These are phyloP conservation scores for Ischnus inquisitorius DNA, from an alignment of 2,888 invertebrate species.

Conservation along the genomic window DNA sequence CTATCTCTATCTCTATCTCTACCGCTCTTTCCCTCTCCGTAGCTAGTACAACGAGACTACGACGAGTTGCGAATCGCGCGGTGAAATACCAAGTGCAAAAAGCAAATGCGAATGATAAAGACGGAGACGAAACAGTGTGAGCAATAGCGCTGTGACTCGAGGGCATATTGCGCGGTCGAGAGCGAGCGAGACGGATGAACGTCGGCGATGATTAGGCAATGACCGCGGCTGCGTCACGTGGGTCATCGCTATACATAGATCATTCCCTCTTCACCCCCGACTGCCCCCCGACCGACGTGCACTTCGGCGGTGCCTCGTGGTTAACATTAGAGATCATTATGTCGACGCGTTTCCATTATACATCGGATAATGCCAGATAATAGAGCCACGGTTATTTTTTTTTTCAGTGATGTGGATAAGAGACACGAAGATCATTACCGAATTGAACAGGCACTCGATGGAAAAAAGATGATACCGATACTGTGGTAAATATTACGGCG, in stretches of 20 bases:
- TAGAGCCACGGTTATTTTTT: background rate
- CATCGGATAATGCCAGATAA: background rate
- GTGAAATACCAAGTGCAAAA: slow-evolving; percentile 45
- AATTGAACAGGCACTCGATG: too few species aligned
- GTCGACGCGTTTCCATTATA: slow-evolving; percentile 7
- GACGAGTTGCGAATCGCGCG: background rate
- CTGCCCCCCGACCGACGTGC: slow-evolving; percentile 15
- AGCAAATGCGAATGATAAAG: slow-evolving; percentile 40
- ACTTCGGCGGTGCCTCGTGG: slow-evolving; percentile 33
- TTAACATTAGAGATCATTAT: slow-evolving; percentile 8
- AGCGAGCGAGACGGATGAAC: slow-evolving; percentile 39
- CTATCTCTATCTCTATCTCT: slow-evolving; percentile 18
- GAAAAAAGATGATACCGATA: too few species aligned
- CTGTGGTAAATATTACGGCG: too few species aligned
- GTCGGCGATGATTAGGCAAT: slow-evolving; percentile 70
- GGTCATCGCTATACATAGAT: slow-evolving; percentile 76
- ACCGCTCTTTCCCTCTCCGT: slow-evolving; percentile 13
- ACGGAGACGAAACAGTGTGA: slow-evolving; percentile 36
- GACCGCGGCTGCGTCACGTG: slow-evolving; percentile 62
- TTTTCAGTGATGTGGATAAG: too few species aligned
- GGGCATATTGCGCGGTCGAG: slow-evolving; percentile 39
- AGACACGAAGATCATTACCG: too few species aligned
- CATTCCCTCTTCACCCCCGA: background rate
- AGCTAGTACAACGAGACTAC: slow-evolving; percentile 9
- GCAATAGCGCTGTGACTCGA: slow-evolving; percentile 7